Evolutionary conservation across 1,140 invertebrate genomes (phyloP).

Genomic region (Eulimnadia texana): DNA sequence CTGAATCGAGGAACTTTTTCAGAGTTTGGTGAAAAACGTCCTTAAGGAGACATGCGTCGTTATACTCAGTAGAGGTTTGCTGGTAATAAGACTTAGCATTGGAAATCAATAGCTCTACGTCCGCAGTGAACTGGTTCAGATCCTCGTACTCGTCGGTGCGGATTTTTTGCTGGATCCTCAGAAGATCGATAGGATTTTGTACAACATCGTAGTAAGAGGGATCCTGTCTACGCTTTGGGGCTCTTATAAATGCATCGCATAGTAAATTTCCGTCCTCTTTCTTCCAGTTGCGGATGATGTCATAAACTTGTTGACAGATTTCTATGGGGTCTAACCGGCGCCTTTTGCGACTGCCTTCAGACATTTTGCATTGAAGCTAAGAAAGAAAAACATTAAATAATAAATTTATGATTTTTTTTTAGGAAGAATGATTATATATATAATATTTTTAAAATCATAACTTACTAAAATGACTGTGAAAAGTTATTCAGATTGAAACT

Average conservation of each 20-base stretch:
- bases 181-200: slow-evolving; percentile 78
- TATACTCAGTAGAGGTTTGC: slow-evolving; percentile 50
- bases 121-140: slow-evolving; percentile 67
- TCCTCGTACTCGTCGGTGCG: slow-evolving; percentile 89
- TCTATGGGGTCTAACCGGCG: slow-evolving; percentile 32
- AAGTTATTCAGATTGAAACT: not conserved
- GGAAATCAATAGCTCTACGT: slow-evolving; percentile 73
- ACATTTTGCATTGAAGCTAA: slow-evolving; percentile 8
- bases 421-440: too few relatives aligned
- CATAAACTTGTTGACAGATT: slow-evolving; percentile 81
- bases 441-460: too few relatives aligned
- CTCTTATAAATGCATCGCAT: slow-evolving; percentile 88
- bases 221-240: slow-evolving; percentile 78
- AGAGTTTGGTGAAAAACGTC: slow-evolving; percentile 54
- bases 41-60: slow-evolving; percentile 82
- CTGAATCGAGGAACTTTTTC: slow-evolving; percentile 34
- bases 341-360: slow-evolving; percentile 3
- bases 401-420: not conserved
- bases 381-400: not conserved
- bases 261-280: slow-evolving; percentile 78
- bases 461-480: not conserved
- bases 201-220: slow-evolving; percentile 78
- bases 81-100: slow-evolving; percentile 91
- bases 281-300: slow-evolving; percentile 75
- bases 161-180: slow-evolving; percentile 88